phyloP scores from a whole-genome alignment of 1,140 invertebrate genomes.

The Panulirus ornatus region DNA sequence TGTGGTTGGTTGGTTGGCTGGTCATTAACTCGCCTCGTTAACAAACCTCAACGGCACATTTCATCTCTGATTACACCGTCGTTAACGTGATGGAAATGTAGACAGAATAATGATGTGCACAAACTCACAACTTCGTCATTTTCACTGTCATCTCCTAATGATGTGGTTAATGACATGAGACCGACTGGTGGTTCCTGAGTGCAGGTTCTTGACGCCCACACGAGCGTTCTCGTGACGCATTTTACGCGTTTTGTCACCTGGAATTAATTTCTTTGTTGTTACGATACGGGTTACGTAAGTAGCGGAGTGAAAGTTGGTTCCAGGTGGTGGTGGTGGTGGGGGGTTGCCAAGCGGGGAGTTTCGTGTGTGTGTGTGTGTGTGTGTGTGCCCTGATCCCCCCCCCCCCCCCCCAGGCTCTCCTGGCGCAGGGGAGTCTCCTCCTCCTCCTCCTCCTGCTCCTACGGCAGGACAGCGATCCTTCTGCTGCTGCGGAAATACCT shows the following conservation, averaged over 20 bases:
- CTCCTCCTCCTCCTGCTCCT: background rate
- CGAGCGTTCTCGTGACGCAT: background rate
- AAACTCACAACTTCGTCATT: no score
- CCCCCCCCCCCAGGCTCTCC: background rate
- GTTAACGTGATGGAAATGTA: no score
- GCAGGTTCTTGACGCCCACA: no score
- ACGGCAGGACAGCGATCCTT: background rate
- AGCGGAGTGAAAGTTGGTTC: conserved; percentile 37
- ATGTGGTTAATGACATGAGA: no score
- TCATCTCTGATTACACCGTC: no score
- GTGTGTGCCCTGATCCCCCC: background rate
- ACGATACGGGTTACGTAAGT: conserved; percentile 39
- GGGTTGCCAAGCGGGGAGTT: background rate
- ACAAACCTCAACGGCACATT: no score
- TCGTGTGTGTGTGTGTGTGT: background rate
- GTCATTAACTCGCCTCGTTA: no score
- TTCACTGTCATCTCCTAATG: no score
- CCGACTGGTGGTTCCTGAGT: no score
- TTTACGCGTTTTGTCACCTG: conserved; percentile 40
- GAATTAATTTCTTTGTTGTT: conserved; percentile 61
- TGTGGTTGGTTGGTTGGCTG: no score
- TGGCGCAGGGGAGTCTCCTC: background rate
- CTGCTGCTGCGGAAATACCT: background rate
- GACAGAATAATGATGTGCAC: no score
- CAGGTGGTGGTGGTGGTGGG: background rate